Evolutionary conservation across 1,140 invertebrate genomes (phyloP), one percentile per base, ranked within the genome.

Genomic region (Drosophila yakuba): DNA sequence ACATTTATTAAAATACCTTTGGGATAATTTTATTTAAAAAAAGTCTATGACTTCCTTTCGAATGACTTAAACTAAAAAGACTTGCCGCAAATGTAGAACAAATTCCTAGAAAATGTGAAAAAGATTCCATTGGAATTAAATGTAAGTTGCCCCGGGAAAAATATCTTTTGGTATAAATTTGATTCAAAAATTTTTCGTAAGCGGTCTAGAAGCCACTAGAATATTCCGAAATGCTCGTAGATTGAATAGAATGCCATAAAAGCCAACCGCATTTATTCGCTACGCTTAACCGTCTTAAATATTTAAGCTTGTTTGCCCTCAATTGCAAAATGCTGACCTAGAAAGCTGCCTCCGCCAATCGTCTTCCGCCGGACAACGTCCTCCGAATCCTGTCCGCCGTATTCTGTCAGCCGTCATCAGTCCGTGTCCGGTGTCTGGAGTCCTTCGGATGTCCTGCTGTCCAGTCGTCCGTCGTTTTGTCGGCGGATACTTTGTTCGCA

Each of bases 241-340:
- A 71, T 56, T 57, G 55, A 74, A 63, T 55, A 55, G 44, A 74
- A 74, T 74, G 28, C 58, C 28, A n/a, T 74, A 74, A 74, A 74
- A 63, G n/a, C 35, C 39, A 62, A 55, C 43, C 67, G 51, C 48
- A 66, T 66, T 25, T 44, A 48, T 39, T 60, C 48, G 52, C 36
- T 45, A 32, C 32, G 72, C 61, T 75, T 38, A 75, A 52, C 51
- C 52, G 73, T 57, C 73, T 75, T 75, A 75, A 75, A 75, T 75
- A 67, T 75, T 75, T 75, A 75, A 75, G 61, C 73, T 67, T 67
- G 61, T 67, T 75, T 75, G 61, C 47, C 54, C 51, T 23, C 73
- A 51, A 75, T 57, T 66, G 72, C 20, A 66, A 66, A 75, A 75
- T 59, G 72, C 73, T 75, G 73, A 75, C 72, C 73, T 76, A 75